Conservation (phyloP, 2,113 vertebrate species). For the Cavia aperea region DNA sequence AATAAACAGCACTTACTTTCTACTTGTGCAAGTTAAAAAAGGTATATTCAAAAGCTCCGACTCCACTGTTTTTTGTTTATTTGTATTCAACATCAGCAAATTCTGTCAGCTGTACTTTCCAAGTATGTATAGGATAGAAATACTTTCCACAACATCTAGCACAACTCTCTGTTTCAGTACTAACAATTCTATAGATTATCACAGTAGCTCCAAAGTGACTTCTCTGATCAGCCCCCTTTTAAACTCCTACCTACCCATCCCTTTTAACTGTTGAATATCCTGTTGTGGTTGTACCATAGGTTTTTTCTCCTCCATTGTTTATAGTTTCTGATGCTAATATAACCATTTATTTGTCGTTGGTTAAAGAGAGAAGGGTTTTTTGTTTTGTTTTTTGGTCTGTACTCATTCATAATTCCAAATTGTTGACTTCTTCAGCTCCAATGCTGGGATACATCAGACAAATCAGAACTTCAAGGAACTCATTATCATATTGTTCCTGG, state of each 20-base stretch:
- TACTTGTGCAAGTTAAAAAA: not conserved
- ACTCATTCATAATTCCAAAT: not conserved
- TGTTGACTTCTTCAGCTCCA: not conserved
- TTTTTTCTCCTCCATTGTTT: not conserved
- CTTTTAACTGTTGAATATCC: not conserved
- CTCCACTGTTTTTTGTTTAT: not conserved
- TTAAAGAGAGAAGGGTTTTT: not conserved
- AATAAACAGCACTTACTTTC: not conserved
- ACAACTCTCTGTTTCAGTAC: not conserved
- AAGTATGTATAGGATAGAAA: not conserved
- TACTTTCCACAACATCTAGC: not conserved
- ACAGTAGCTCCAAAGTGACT: not conserved
- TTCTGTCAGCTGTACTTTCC: not conserved
- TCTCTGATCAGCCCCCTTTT: not conserved
- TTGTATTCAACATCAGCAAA: not conserved
- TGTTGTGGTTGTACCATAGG: not conserved
- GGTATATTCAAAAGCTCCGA: not conserved
- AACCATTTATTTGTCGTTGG: not conserved
- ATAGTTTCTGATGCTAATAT: not conserved
- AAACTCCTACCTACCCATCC: not conserved
- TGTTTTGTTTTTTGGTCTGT: not conserved
- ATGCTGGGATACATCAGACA: not conserved
- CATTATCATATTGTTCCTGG: not conserved
- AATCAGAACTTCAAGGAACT: not conserved
- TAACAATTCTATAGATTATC: not conserved